phyloP scores from a whole-genome alignment of 2,797 vertebrate genomes.

The Chiloscyllium punctatum region DNA sequence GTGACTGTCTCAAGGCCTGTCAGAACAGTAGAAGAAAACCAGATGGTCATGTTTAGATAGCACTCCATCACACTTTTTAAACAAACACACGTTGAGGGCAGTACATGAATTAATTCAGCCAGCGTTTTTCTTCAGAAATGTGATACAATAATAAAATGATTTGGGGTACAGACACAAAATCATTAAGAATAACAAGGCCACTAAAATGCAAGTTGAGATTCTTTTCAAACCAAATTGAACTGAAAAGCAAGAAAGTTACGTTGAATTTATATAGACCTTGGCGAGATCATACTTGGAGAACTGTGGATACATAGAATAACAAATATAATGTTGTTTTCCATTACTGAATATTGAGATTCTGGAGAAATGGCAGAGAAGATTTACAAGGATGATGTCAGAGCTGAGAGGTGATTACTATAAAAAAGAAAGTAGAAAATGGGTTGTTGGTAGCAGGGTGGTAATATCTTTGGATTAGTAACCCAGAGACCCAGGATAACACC shows the following conservation, averaged over 20 bases:
- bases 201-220: background rate
- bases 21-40: constrained; percentile 39
- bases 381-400: background rate
- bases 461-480: no score
- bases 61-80: constrained; percentile 17
- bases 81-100: background rate
- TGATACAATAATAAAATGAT: background rate
- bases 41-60: constrained; percentile 39
- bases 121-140: background rate
- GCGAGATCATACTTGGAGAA: background rate
- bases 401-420: background rate
- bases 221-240: background rate
- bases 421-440: no score
- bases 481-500: no score
- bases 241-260: background rate
- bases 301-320: background rate
- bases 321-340: background rate
- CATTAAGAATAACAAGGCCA: background rate
- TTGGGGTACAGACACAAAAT: background rate
- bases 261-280: background rate
- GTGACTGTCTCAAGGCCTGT: constrained; percentile 69
- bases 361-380: background rate
- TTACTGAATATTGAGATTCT: background rate
- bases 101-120: constrained; percentile 1
- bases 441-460: no score